Evolutionary conservation across 2,888 invertebrate species (phyloP).

Genomic region (Exephanes ischioxanthus): DNA sequence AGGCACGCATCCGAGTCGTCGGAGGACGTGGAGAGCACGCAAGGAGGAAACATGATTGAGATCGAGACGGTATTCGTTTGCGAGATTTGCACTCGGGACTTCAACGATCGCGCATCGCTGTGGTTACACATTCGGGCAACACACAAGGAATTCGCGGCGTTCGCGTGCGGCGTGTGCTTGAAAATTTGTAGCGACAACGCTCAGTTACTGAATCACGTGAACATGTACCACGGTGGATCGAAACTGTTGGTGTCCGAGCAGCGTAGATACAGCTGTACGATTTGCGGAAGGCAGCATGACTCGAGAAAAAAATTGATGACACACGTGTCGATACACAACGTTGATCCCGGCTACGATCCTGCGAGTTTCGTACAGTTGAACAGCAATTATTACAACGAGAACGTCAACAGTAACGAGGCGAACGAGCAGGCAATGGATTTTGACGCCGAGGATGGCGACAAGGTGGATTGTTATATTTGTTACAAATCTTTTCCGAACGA

Average conservation of each 20-base stretch:
- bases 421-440: slow-evolving; percentile 78
- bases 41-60: slow-evolving; percentile 83
- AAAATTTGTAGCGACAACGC: slow-evolving; percentile 85
- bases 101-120: slow-evolving; percentile 86
- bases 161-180: slow-evolving; percentile 87
- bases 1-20: slow-evolving; percentile 73
- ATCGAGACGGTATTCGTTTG: slow-evolving; percentile 85
- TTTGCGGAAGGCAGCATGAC: slow-evolving; percentile 87
- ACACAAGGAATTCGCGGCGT: slow-evolving; percentile 86
- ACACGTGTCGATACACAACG: slow-evolving; percentile 87
- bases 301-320: slow-evolving; percentile 86
- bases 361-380: slow-evolving; percentile 85
- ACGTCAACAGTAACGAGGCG: slow-evolving; percentile 77
- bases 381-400: slow-evolving; percentile 81
- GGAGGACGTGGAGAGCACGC: slow-evolving; percentile 78
- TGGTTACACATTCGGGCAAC: slow-evolving; percentile 87
- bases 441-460: slow-evolving; percentile 81
- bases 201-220: slow-evolving; percentile 86
- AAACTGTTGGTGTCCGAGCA: slow-evolving; percentile 82
- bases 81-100: slow-evolving; percentile 85
- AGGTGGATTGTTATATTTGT: slow-evolving; percentile 84
- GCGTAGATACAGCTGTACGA: slow-evolving; percentile 85
- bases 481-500: slow-evolving; percentile 85
- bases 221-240: slow-evolving; percentile 85
- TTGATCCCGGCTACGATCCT: slow-evolving; percentile 85